Base-by-base conservation (phyloP, 2,888 invertebrate genomes). In the Lasioglossum villosulum region DNA sequence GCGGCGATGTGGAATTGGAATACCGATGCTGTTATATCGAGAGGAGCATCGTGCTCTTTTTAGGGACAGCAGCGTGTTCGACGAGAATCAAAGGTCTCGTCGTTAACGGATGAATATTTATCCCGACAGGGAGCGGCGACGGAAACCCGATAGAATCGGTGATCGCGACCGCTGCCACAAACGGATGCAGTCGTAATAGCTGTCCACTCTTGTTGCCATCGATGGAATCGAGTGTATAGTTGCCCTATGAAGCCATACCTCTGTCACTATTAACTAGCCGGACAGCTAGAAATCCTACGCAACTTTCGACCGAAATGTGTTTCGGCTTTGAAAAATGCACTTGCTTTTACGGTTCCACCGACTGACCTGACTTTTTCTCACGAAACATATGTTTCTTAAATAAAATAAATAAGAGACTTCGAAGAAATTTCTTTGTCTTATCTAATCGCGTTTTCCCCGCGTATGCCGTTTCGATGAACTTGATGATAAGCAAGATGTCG, bases 31-130 rank as follows among this genome's bases (percentile, higher is more conserved):
- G 48, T 42, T 66, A 73, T 63, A 52, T 19, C 37, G 39, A 39
- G 39, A 77, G 63, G 5, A 23, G 23, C 52, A 52, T 30, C 71
- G 39, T 48, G 34, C 48, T 39, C 34, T 77, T 77, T n/a, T 52
- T 6, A 59, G 27, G 75, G 8, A 52, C 8, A 52, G 52, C 56
- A 59, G 16, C n/a, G 27, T 16, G 37, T 1, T 16, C n/a, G 39
- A 59, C 19, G 14, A 10, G 52, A 59, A 39, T 39, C 59, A 59
- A 10, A 68, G 42, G 71, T 1, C 27, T 19, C 34, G 66, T 39
- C 39, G 30, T 71, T 71, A 42, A 71, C 42, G 16, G 42, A 45
- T 71, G 71, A 71, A 71, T 71, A 72, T 72, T 72, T 72, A 72
- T 72, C 42, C 19, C 39, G 23, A 42, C 16, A 45, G 42, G 72